Conservation (phyloP, 2,797 vertebrate genomes). For the Threskiornis aethiopicus region DNA sequence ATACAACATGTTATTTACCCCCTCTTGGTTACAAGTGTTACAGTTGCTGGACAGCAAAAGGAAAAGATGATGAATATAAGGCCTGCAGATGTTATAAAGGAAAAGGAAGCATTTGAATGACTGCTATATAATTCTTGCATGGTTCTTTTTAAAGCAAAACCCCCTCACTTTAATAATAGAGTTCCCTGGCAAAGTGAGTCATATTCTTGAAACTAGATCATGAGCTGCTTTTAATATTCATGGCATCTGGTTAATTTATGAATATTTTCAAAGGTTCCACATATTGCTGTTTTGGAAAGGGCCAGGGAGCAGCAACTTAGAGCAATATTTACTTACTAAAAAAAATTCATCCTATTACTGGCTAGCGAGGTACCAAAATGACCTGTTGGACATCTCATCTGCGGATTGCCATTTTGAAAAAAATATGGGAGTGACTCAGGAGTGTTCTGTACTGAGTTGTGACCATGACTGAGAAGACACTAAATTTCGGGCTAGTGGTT, state of each 20-base stretch:
- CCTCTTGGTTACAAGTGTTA: neutral
- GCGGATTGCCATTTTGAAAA: neutral
- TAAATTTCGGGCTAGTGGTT: neutral
- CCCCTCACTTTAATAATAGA: neutral
- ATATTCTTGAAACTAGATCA: neutral
- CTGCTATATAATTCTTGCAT: neutral
- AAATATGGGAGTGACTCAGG: neutral
- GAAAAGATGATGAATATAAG: neutral
- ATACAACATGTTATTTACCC: neutral
- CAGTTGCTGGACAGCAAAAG: neutral
- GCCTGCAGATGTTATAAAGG: neutral
- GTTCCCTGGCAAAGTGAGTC: constrained; percentile 1
- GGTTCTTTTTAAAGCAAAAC: neutral
- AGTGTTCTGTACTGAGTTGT: neutral
- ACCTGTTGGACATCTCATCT: neutral
- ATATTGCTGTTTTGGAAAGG: neutral
- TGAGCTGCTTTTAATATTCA: neutral
- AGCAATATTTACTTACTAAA: neutral
- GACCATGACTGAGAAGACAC: neutral
- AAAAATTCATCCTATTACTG: neutral
- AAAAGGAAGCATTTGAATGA: neutral
- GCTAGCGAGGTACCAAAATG: neutral
- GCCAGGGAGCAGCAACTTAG: neutral
- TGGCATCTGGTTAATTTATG: neutral
- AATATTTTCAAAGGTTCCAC: neutral